Conservation (phyloP, 2,888 invertebrate genomes). For the Pilophorus perplexus region DNA sequence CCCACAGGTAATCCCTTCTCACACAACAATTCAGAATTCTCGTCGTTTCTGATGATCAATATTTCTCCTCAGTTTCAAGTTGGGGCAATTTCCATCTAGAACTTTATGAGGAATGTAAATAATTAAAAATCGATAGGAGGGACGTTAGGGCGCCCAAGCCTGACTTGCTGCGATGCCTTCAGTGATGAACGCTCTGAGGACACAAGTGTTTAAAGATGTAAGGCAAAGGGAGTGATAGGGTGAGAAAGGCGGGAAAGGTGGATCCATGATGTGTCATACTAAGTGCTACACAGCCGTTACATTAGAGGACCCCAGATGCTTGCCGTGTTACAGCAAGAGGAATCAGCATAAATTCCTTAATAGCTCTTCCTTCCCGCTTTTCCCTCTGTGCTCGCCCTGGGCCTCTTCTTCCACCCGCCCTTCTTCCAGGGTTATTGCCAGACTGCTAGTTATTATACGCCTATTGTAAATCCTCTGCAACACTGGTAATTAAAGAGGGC, state of each 20-base stretch:
- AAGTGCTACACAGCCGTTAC: constrained; percentile 41
- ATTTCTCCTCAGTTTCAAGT: constrained; percentile 13
- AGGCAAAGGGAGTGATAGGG: constrained; percentile 34
- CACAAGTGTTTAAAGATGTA: constrained; percentile 34
- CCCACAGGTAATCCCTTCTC: too few relatives aligned
- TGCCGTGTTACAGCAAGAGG: constrained; percentile 39
- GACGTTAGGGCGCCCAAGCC: constrained; percentile 15
- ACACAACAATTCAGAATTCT: too few relatives aligned
- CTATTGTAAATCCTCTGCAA: constrained; percentile 41
- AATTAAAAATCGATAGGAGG: not conserved
- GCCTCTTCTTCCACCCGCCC: not conserved
- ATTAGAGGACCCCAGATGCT: constrained; percentile 44
- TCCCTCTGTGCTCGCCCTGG: constrained; percentile 18
- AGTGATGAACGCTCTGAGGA: constrained; percentile 24
- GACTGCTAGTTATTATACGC: constrained; percentile 40
- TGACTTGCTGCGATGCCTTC: not conserved
- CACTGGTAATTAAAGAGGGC: constrained; percentile 35
- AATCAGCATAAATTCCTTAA: constrained; percentile 49
- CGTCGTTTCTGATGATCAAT: too few relatives aligned
- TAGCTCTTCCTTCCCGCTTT: constrained; percentile 44
- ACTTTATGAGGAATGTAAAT: not conserved
- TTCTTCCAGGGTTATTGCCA: constrained; percentile 27
- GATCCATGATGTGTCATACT: constrained; percentile 39
- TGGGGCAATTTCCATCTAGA: not conserved
- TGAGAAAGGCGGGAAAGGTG: constrained; percentile 15